Evolutionary conservation across 2,797 vertebrate species (phyloP), one percentile per base, ranked within the genome.

Genomic region (Aphelocoma californica): DNA sequence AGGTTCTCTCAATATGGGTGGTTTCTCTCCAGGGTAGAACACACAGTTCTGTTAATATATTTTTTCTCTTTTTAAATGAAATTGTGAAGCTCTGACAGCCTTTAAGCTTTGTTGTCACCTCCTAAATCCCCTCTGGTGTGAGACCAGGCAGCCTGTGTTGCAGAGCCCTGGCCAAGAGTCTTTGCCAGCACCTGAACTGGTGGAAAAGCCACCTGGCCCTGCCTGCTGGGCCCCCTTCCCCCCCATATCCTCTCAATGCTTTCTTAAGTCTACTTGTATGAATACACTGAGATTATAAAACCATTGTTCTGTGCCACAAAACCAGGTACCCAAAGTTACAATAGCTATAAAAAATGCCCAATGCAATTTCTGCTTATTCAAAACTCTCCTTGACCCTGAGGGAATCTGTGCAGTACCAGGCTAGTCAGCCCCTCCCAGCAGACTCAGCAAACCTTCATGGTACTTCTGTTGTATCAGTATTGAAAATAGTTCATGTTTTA

Each of bases 401-500:
- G 32, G 40, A 25, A 47, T 56, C 42, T 17, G 31, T 67, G 67
- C 51, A 21, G 7, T 31, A 20, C 14, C 51, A 77, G 71, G 7
- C 42, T 25, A 31, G 26, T 32, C 53, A 47, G 31, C 56, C 26
- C 26, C 28, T 91, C 50, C 58, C 61, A 58, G 42, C 21, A 78
- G 74, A 64, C 32, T 58, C 5, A 0, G 48, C 40, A 57, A 86
- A 60, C 60, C 32, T 75, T 77, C 34, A 11, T 32, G 71, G 50
- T n/a, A 32, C 17, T 56, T 84, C 25, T 58, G 23, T 58, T 54
- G n/a, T 53, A 62, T 57, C 34, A 61, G 18, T 61, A 32, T 38
- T 82, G 92, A 85, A 95, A 94, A 72, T 18, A 92, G 58, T 81
- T 70, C 7, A 5, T 93, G 73, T 28, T 91, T 86, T 88, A 57